phyloP scores from a whole-genome alignment of 2,888 invertebrate species.

The Fragum fragum region DNA sequence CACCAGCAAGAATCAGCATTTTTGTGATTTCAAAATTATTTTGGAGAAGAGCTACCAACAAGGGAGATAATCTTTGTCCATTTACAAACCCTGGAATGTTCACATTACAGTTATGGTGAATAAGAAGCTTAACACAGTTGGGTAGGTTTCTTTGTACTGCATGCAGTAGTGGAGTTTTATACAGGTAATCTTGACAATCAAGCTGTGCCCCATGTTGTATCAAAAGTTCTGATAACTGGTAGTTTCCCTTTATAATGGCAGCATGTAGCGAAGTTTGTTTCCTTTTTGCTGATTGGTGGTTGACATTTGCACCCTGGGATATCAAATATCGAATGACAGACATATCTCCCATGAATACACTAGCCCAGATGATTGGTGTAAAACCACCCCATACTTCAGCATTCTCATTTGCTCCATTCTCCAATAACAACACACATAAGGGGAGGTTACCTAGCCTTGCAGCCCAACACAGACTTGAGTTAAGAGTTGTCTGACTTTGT shows the following conservation, averaged over 20 bases:
- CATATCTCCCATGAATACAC: slow-evolving; percentile 67
- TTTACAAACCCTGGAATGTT: slow-evolving; percentile 69
- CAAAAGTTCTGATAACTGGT: slow-evolving; percentile 49
- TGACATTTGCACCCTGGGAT: slow-evolving; percentile 61
- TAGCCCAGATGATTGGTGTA: slow-evolving; percentile 73
- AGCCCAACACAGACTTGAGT: slow-evolving; percentile 75
- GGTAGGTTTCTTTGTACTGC: slow-evolving; percentile 66
- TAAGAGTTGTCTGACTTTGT: slow-evolving; percentile 61
- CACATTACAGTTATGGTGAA: slow-evolving; percentile 72
- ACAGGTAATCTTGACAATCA: slow-evolving; percentile 69
- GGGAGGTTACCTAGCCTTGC: slow-evolving; percentile 69
- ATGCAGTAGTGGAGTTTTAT: slow-evolving; percentile 72
- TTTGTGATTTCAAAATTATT: slow-evolving; percentile 70
- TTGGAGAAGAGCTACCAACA: slow-evolving; percentile 71
- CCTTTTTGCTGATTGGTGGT: slow-evolving; percentile 66
- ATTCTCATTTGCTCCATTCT: slow-evolving; percentile 67
- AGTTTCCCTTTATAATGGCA: slow-evolving; percentile 69
- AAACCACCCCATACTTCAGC: slow-evolving; percentile 73
- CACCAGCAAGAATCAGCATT: slow-evolving; percentile 74
- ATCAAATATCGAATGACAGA: slow-evolving; percentile 62
- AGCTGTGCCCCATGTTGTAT: slow-evolving; percentile 66
- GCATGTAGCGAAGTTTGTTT: slow-evolving; percentile 74
- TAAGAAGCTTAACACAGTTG: slow-evolving; percentile 62
- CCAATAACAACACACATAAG: slow-evolving; percentile 60
- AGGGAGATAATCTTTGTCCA: slow-evolving; percentile 70